Evolutionary conservation across 2,113 vertebrate genomes (phyloP).

Genomic region (Dolichallabes microphthalmus): DNA sequence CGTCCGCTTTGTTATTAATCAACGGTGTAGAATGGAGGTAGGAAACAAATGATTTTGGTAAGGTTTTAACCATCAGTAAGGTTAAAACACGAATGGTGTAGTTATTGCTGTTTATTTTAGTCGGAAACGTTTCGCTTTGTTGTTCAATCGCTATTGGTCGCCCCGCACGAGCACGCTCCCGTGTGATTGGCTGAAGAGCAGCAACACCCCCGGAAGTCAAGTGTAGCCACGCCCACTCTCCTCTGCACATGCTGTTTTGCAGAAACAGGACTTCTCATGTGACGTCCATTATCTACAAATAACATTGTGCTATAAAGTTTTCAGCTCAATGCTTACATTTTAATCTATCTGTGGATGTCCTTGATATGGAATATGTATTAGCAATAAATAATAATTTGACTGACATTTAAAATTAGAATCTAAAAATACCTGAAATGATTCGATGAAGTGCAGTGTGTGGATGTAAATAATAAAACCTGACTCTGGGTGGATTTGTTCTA

Average conservation of each 20-base stretch:
- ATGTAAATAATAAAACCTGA: neutral
- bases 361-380: neutral
- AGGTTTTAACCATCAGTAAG: too few species aligned
- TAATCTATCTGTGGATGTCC: neutral
- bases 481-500: neutral
- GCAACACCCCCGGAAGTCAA: constrained; percentile 26
- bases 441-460: neutral
- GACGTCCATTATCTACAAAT: neutral
- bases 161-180: neutral
- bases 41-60: neutral
- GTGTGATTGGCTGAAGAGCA: constrained; percentile 31
- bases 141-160: constrained; percentile 21
- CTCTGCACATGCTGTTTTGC: constrained; percentile 31
- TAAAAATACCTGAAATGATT: neutral
- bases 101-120: neutral
- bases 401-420: neutral
- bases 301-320: neutral
- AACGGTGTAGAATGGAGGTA: neutral
- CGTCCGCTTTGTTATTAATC: constrained; percentile 10
- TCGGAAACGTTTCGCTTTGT: constrained; percentile 12
- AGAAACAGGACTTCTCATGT: neutral
- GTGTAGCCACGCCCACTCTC: constrained; percentile 27
- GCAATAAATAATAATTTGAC: neutral
- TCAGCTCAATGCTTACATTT: neutral
- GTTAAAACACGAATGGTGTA: neutral